Evolutionary conservation across 2,797 vertebrate genomes (phyloP), one percentile per base, ranked within the genome.

Genomic region (Prunella strophiata): DNA sequence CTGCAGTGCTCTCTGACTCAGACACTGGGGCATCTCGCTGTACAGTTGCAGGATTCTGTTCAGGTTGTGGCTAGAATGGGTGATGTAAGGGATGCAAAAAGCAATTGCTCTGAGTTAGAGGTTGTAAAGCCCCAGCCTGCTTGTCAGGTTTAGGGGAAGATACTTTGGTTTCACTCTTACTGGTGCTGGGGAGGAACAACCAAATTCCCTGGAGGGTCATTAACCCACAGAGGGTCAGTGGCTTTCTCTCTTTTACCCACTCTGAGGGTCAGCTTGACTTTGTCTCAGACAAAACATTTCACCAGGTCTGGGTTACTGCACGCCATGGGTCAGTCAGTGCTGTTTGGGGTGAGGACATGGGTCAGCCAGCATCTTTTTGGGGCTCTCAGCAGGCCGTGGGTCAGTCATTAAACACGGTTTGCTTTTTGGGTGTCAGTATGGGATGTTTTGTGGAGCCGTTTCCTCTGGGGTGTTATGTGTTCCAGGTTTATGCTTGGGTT

Each of bases 311-410:
- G 54, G 5, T 48, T 48, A 10, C 8, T 6, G 4, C 12, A 30
- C 42, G 15, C 18, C 0, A 0, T 30, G 36, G 25, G n/a, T 32
- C 40, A 32, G 27, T 30, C 13, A 2, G 14, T 0, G 2, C 79
- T 14, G 8, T 52, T 62, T 52, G 36, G 36, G 36, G 36, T 36
- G 36, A 36, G 36, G 36, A 36, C 0, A 0, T 30, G 36, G 25
- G n/a, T 32, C 38, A 32, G 32, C 26, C 13, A 2, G 14, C 0
- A 2, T 66, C 17, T 8, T 52, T 62, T 52, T 36, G 36, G 36
- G 36, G 36, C 36, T 36, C 36, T 36, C 36, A 36, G 36, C 36
- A 36, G 36, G 9, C 26, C 0, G 0, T 30, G 51, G 36, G 27
- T 32, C 32, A 38, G 32, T 52, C 22, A n/a, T 36, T 52, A 42